Evolutionary conservation across 2,113 vertebrate species (phyloP).

Genomic region (Phrynocephalus versicolor): DNA sequence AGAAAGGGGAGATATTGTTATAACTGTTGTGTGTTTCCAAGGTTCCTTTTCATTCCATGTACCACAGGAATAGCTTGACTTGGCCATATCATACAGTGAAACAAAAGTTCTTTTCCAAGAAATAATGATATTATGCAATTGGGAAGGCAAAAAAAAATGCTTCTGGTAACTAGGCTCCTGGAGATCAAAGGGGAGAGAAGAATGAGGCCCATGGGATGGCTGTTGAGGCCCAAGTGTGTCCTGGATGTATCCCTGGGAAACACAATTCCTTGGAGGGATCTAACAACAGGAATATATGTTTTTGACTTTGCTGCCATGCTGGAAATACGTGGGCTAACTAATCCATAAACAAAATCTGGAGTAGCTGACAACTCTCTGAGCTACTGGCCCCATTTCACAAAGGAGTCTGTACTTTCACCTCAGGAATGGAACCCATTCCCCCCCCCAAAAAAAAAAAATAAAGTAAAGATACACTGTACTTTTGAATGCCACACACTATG

Average conservation of each 20-base stretch:
- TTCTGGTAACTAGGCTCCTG: background rate
- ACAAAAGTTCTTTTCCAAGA: background rate
- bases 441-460: no score
- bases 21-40: background rate
- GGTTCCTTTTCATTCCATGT: background rate
- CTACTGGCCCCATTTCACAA: background rate
- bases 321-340: background rate
- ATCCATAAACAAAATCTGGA: background rate
- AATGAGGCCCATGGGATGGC: background rate
- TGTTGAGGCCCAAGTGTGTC: no score
- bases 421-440: no score
- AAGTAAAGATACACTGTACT: no score
- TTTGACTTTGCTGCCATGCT: background rate
- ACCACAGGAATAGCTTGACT: background rate
- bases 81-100: background rate
- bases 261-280: no score
- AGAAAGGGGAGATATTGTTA: background rate
- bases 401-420: background rate
- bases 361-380: background rate
- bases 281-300: background rate
- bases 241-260: background rate
- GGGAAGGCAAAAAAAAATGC: background rate
- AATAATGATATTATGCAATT: background rate
- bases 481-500: conserved; percentile 15
- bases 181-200: background rate